Evolutionary conservation across 1,140 invertebrate genomes (phyloP).

Genomic region (Cardiocondyla obscurior): DNA sequence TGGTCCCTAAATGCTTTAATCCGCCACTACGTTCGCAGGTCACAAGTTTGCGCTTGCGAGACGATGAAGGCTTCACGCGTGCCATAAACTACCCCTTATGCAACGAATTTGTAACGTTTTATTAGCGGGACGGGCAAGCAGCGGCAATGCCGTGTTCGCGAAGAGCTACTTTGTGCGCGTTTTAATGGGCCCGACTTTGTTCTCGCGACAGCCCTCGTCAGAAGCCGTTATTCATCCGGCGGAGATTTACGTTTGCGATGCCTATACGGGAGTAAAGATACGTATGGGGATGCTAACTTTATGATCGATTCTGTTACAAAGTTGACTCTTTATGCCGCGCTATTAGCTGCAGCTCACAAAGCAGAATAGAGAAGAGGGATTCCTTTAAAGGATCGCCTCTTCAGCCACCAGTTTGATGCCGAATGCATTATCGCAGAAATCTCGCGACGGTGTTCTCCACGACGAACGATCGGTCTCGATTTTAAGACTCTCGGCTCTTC

Average conservation of each 20-base stretch:
- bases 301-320: slow-evolving; percentile 81
- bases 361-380: slow-evolving; percentile 44
- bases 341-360: slow-evolving; percentile 64
- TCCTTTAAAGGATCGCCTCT: slow-evolving; percentile 60
- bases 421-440: slow-evolving; percentile 25
- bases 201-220: slow-evolving; percentile 70
- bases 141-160: slow-evolving; percentile 25
- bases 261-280: slow-evolving; percentile 60
- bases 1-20: not conserved
- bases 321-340: slow-evolving; percentile 76
- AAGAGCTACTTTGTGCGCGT: slow-evolving; percentile 76
- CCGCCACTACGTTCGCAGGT: slow-evolving; percentile 2
- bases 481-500: not conserved
- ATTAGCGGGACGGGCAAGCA: slow-evolving; percentile 70
- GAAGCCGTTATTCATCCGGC: slow-evolving; percentile 73
- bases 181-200: slow-evolving; percentile 79
- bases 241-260: slow-evolving; percentile 73
- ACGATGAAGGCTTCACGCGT: slow-evolving; percentile 73
- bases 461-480: not conserved
- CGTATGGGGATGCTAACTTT: slow-evolving; percentile 75
- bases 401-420: slow-evolving; percentile 7
- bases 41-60: slow-evolving; percentile 27
- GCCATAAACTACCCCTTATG: slow-evolving; percentile 78
- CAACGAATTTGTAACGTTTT: slow-evolving; percentile 83
- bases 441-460: slow-evolving; percentile 9